Evolutionary conservation across 1,140 invertebrate genomes (phyloP).

Genomic region (Dufourea novaeangliae): DNA sequence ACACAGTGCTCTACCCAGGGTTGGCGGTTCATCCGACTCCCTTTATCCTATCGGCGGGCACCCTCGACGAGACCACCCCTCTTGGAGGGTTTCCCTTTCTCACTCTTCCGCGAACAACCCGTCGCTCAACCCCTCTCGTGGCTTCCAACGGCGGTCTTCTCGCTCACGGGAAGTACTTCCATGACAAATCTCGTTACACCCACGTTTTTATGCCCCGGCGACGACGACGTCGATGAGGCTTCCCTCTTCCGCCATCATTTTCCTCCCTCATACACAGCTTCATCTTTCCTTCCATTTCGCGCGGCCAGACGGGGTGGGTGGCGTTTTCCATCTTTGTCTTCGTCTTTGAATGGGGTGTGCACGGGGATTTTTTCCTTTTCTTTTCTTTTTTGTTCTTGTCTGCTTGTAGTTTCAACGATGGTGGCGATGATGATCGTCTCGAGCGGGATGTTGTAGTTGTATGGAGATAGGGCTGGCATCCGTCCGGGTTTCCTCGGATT

Average conservation of each 20-base stretch:
- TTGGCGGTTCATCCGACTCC: constrained; percentile 29
- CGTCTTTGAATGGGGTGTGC: neutral
- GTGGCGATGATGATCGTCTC: neutral
- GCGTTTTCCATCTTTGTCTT: neutral
- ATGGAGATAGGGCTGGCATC: too few species aligned
- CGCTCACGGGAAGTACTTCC: constrained; percentile 67
- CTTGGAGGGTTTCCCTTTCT: constrained; percentile 54
- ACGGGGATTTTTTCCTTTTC: neutral
- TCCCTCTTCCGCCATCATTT: constrained; percentile 43
- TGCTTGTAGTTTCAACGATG: neutral
- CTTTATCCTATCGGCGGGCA: constrained; percentile 56
- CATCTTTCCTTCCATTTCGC: constrained; percentile 1
- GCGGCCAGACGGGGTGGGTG: neutral
- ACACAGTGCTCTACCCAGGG: constrained; percentile 44
- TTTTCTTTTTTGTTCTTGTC: neutral
- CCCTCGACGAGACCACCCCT: constrained; percentile 38
- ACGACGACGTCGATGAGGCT: constrained; percentile 61
- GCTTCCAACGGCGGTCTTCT: constrained; percentile 3
- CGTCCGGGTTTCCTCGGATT: too few species aligned
- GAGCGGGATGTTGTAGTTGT: neutral
- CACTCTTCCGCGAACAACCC: neutral
- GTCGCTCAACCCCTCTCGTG: neutral
- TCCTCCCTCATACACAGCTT: neutral
- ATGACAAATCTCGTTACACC: constrained; percentile 77
- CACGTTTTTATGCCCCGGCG: constrained; percentile 71